These are phyloP conservation scores for Setophaga coronata DNA, from an alignment of 2,113 vertebrate species.

Conservation along the genomic window DNA sequence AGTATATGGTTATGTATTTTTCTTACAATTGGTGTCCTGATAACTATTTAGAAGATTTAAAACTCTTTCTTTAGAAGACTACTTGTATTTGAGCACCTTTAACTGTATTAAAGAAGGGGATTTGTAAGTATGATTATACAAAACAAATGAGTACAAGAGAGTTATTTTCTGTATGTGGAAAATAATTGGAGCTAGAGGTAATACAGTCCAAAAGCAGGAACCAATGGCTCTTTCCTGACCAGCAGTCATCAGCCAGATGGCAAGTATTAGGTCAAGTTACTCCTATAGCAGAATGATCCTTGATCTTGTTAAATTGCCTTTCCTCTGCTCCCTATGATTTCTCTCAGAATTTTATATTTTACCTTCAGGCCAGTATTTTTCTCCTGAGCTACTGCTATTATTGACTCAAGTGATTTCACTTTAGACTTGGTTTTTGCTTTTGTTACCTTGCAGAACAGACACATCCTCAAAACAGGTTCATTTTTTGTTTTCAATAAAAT, in stretches of 20 bases:
- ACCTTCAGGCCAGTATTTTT: slow-evolving; percentile 26
- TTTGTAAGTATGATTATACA: not conserved
- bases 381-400: not conserved
- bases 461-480: not conserved
- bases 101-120: not conserved
- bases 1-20: not conserved
- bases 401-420: slow-evolving; percentile 3
- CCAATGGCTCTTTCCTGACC: not conserved
- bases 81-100: not conserved
- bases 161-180: not conserved
- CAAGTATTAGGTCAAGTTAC: not conserved
- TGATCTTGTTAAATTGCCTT: not conserved
- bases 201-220: not conserved
- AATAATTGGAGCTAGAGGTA: not conserved
- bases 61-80: not conserved
- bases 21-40: not conserved
- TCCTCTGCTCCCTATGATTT: not conserved
- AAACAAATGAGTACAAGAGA: not conserved
- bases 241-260: not conserved
- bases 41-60: not conserved
- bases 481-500: not conserved
- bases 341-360: not conserved
- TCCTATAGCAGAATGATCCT: not conserved
- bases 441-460: not conserved
- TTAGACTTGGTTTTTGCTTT: not conserved